A percentile compares a stretch with the other conserved stretches of the same genome.
Conservation (phyloP, 2,113 vertebrate species). For the Hyperoodon ampullatus region DNA sequence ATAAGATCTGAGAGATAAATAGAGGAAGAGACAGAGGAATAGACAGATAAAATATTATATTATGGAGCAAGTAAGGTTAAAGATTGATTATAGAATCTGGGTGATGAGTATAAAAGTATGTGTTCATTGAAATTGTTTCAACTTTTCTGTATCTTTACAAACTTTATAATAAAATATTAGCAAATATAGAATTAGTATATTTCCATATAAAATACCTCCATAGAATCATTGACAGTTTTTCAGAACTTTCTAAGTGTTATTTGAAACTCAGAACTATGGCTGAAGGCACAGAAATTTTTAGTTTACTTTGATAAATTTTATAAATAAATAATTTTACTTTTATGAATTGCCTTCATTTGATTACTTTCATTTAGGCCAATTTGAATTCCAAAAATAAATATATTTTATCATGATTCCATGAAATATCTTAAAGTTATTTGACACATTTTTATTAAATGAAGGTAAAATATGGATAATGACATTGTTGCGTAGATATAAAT, state of each 20-base stretch:
- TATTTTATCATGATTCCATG: neutral
- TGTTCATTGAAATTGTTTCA: neutral
- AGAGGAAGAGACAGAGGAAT: neutral
- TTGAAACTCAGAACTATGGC: neutral
- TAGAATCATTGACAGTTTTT: neutral
- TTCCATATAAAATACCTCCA: neutral
- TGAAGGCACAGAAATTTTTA: neutral
- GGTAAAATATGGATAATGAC: neutral
- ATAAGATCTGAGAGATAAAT: neutral
- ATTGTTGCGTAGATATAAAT: neutral
- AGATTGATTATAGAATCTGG: neutral
- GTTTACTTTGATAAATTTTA: neutral
- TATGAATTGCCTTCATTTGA: neutral
- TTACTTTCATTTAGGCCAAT: neutral
- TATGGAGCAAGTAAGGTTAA: neutral
- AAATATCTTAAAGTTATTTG: neutral
- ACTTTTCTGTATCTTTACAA: neutral
- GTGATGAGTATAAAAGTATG: neutral
- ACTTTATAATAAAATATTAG: neutral
- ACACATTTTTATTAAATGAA: constrained; percentile 17
- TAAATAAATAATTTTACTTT: neutral
- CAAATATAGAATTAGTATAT: neutral
- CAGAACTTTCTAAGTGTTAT: neutral
- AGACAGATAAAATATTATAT: neutral
- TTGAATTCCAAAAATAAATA: neutral